Evolutionary conservation across 2,113 vertebrate genomes (phyloP), one percentile per base, ranked within the genome.

Genomic region (Noctilio leporinus): DNA sequence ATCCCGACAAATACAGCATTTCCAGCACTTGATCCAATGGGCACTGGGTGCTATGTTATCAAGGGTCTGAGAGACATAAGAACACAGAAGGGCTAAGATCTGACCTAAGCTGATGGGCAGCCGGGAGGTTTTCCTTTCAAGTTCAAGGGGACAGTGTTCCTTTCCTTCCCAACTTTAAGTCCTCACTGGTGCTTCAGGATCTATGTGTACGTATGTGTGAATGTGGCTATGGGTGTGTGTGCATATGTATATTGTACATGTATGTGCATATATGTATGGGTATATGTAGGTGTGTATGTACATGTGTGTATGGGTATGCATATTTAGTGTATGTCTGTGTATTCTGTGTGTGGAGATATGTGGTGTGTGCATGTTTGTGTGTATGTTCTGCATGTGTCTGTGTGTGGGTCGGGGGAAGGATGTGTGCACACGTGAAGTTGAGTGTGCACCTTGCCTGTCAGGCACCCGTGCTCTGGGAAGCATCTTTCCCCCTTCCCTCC

Each of bases 391-490:
- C 47, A 8, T 9, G 26, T 40, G 7, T 75, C 43, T 47, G 43
- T 49, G 28, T 75, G 45, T 10, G 30, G 72, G 43, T 75, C 45
- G 26, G 43, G 70, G 70, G 28, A 75, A 49, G 72, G 72, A 75
- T 47, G 16, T 30, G 16, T 33, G 45, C 8, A 33, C 72, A 47
- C 2, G 0, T 4, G 28, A 49, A 28, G 43, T 4, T 47, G 70
- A 73, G 7, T 0, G 4, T 3, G 0, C 1, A 30, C 7, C 22
- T 78, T 10, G 0, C 0, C 4, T 1, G 33, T 17, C 33, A 3
- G 1, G 72, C 30, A 7, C 26, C 57, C n/a, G 7, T 20, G 40
- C 57, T 40, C 11, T 19, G 20, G 12, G 49, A 2, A 40, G 24
- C n/a, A 33, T 57, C 47, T 33, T 73, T 45, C 28, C 33, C 22